phyloP scores from a whole-genome alignment of 2,797 vertebrate species.

The Typhlichthys eigenmanni region DNA sequence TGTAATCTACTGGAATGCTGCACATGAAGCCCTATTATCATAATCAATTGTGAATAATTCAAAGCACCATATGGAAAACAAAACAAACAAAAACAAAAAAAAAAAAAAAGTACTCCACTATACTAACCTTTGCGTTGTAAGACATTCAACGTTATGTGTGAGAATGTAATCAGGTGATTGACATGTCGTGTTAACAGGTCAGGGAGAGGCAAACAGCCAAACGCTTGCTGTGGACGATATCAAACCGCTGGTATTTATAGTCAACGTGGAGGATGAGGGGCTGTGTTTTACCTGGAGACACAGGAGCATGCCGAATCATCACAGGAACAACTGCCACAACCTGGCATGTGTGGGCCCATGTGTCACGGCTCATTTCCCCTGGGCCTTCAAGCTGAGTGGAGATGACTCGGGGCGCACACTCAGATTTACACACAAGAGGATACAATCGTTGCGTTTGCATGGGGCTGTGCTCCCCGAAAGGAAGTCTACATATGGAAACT shows the following conservation, averaged over 20 bases:
- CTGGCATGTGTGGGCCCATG: slow-evolving; percentile 61
- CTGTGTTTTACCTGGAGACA: slow-evolving; percentile 62
- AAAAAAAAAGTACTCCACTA: slow-evolving; percentile 40
- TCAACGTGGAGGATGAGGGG: slow-evolving; percentile 57
- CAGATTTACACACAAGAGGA: slow-evolving; percentile 60
- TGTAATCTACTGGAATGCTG: slow-evolving; percentile 38
- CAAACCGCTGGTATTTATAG: slow-evolving; percentile 60
- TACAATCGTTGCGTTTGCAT: slow-evolving; percentile 48
- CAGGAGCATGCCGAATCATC: slow-evolving; percentile 63
- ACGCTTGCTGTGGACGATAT: neutral
- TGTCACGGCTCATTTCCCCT: slow-evolving; percentile 73
- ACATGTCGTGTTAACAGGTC: too few relatives aligned
- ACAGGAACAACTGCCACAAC: slow-evolving; percentile 68
- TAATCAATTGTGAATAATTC: slow-evolving; percentile 61
- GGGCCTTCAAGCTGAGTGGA: slow-evolving; percentile 65
- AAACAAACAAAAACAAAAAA: slow-evolving; percentile 29
- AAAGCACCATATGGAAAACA: slow-evolving; percentile 14
- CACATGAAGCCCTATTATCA: slow-evolving; percentile 48
- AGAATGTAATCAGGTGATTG: too few relatives aligned
- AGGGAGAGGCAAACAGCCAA: neutral
- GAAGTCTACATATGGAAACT: slow-evolving; percentile 32
- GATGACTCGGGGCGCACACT: slow-evolving; percentile 69
- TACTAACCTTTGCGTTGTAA: slow-evolving; percentile 37
- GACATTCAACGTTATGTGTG: neutral
- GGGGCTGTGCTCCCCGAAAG: slow-evolving; percentile 6